These are phyloP conservation scores for Callyntrura guangdongensis DNA, from an alignment of 2,888 invertebrate genomes.

Conservation along the genomic window DNA sequence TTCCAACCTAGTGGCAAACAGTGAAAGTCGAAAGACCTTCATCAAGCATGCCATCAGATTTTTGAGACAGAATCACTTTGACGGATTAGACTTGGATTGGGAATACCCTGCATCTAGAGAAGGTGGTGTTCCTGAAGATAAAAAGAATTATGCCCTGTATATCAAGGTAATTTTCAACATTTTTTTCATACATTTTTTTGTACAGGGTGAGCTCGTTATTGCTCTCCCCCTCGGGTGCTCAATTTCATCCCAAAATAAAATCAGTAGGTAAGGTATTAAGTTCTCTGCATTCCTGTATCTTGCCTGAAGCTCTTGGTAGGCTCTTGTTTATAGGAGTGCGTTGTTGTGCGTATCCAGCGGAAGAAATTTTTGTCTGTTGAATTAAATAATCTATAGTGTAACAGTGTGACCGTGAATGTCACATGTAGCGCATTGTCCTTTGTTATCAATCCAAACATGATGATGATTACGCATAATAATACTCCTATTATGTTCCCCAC, in stretches of 20 bases:
- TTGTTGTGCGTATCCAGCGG: conserved; percentile 37
- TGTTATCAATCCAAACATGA: not conserved
- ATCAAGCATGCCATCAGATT: conserved; percentile 91
- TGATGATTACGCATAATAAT: conserved; percentile 32
- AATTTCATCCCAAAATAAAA: too few relatives aligned
- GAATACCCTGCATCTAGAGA: conserved; percentile 90
- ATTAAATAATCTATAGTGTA: too few relatives aligned
- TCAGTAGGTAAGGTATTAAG: too few relatives aligned
- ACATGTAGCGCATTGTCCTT: conserved; percentile 25
- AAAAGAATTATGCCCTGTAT: conserved; percentile 94
- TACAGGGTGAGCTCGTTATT: too few relatives aligned
- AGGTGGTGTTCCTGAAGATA: conserved; percentile 91
- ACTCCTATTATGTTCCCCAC: not conserved
- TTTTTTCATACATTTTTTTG: not conserved
- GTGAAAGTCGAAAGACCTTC: conserved; percentile 92
- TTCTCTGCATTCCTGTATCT: too few relatives aligned
- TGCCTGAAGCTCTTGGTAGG: too few relatives aligned
- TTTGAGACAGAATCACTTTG: conserved; percentile 96
- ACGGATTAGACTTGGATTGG: conserved; percentile 96
- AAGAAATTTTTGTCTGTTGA: not conserved
- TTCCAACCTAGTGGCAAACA: conserved; percentile 94
- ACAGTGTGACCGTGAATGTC: conserved; percentile 45
- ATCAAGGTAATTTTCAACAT: conserved; percentile 88
- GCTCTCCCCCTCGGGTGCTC: not conserved
- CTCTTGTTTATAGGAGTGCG: too few relatives aligned